Percentiles rank a stretch among this genome's conserved stretches.
Evolutionary conservation across 2,113 vertebrate genomes (phyloP).

Genomic region (Scomber japonicus): DNA sequence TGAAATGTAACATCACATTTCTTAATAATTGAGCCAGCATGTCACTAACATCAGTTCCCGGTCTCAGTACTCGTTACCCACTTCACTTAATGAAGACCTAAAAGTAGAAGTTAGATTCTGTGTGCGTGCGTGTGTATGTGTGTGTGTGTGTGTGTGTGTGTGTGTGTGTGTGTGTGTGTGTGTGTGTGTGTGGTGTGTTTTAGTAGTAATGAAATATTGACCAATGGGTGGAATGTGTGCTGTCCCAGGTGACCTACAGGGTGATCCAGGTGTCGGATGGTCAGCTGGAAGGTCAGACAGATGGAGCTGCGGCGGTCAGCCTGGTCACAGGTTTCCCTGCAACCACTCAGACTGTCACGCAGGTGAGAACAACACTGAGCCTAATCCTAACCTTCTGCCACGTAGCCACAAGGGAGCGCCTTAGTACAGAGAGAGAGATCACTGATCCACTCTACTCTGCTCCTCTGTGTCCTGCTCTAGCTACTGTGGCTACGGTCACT

Average conservation of each 20-base stretch:
- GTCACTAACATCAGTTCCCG: neutral
- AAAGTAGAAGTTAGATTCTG: neutral
- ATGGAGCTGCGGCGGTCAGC: constrained; percentile 91
- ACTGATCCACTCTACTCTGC: too few relatives aligned
- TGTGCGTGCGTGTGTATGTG: neutral
- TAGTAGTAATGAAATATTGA: neutral
- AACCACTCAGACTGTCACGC: constrained; percentile 89
- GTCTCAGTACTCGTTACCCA: neutral
- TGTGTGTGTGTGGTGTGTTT: neutral
- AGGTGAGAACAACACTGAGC: constrained; percentile 79
- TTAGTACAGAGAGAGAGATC: too few relatives aligned
- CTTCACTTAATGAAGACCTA: neutral
- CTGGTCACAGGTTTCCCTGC: constrained; percentile 90
- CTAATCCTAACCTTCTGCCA: neutral
- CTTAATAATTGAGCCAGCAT: neutral
- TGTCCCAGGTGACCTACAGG: constrained; percentile 91
- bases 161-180: neutral
- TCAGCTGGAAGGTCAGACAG: constrained; percentile 92
- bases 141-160: neutral
- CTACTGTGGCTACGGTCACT: too few relatives aligned
- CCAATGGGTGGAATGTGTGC: neutral
- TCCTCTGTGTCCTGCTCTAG: too few relatives aligned
- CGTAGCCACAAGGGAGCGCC: too few relatives aligned
- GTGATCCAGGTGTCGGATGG: constrained; percentile 95
- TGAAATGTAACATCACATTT: neutral